These are phyloP conservation scores for Varecia variegata DNA, from an alignment of 2,797 vertebrate species.

Conservation along the genomic window DNA sequence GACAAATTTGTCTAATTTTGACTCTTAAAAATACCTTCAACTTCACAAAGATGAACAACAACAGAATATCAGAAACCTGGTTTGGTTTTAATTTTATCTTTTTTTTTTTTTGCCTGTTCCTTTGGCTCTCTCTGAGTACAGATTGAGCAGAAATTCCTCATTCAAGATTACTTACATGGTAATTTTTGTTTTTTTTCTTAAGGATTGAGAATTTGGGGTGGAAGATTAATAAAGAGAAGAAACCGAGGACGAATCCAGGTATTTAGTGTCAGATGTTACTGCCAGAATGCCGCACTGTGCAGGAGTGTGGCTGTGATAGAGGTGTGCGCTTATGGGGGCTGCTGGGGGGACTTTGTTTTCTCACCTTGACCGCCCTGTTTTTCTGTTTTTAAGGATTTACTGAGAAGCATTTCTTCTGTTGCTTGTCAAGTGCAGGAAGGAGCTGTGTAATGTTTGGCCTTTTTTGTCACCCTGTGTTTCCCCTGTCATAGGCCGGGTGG, in stretches of 20 bases:
- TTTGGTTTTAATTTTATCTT: background rate
- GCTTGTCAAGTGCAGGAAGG: background rate
- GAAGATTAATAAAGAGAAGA: constrained; percentile 36
- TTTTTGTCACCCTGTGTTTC: background rate
- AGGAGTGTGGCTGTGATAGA: fast-evolving
- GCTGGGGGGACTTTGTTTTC: fast-evolving
- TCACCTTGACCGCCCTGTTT: fast-evolving
- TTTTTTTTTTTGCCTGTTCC: background rate
- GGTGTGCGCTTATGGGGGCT: fast-evolving
- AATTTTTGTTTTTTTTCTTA: constrained; percentile 12
- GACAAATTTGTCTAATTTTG: background rate
- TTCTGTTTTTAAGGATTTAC: background rate
- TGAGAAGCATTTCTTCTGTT: background rate
- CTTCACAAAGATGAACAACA: background rate
- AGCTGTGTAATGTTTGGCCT: background rate
- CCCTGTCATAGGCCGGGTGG: background rate
- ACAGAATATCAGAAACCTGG: background rate
- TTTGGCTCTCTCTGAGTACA: background rate
- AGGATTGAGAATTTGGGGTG: constrained; percentile 75
- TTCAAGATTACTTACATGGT: background rate
- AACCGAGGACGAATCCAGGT: constrained; percentile 41
- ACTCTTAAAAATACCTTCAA: background rate
- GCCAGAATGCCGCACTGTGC: background rate
- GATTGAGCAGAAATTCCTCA: background rate
- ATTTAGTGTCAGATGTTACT: background rate